Percentiles rank a stretch among this genome's conserved stretches.
phyloP scores from a whole-genome alignment of 1,140 invertebrate species.

The Xylocopa sonorina region DNA sequence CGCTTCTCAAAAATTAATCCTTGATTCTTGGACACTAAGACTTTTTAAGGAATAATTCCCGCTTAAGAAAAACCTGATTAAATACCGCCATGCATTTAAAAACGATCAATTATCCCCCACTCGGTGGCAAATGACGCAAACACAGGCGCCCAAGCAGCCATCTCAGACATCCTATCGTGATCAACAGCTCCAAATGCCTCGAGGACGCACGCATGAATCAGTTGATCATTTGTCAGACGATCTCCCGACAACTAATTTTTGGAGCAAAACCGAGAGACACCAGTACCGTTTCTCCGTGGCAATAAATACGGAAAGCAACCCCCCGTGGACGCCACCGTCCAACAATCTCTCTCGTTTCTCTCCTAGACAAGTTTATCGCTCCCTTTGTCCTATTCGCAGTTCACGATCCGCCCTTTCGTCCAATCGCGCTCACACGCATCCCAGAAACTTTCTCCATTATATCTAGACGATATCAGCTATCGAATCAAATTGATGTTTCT shows the following conservation, averaged over 20 bases:
- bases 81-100: not conserved
- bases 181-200: not conserved
- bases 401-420: constrained; percentile 32
- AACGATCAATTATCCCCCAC: too few species aligned
- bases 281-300: not conserved
- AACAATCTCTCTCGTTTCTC: constrained; percentile 25
- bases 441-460: constrained; percentile 55
- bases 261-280: constrained; percentile 39
- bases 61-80: too few species aligned
- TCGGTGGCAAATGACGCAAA: not conserved
- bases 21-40: too few species aligned
- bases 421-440: constrained; percentile 4
- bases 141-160: not conserved
- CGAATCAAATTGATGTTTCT: constrained; percentile 55
- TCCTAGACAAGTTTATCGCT: constrained; percentile 35
- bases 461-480: constrained; percentile 35
- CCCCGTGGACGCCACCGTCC: constrained; percentile 10
- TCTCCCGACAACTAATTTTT: constrained; percentile 14
- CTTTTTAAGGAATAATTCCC: too few species aligned
- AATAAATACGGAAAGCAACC: constrained; percentile 50
- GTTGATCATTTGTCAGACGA: constrained; percentile 24
- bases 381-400: constrained; percentile 39
- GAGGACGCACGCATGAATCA: constrained; percentile 9
- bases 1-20: too few species aligned
- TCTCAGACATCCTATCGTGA: not conserved